Conservation (phyloP, 2,797 vertebrate species). For the Prionace glauca region DNA sequence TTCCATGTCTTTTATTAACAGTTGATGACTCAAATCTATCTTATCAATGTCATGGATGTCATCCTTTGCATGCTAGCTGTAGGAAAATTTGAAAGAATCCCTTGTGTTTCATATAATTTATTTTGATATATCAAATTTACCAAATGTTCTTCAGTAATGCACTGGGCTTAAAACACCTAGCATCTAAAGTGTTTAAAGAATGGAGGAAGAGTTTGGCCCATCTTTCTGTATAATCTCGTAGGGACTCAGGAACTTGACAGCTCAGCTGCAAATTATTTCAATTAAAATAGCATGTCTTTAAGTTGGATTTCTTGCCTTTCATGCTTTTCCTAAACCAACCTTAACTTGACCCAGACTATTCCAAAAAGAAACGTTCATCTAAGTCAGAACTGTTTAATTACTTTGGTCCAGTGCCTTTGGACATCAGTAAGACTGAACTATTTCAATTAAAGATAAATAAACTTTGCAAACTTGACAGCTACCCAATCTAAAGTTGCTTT, state of each 20-base stretch:
- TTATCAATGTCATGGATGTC: too few species aligned
- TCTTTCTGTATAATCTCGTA: not conserved
- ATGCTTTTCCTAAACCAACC: slow-evolving; percentile 15
- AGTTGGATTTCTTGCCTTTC: not conserved
- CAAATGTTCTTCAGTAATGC: not conserved
- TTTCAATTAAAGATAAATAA: slow-evolving; percentile 31
- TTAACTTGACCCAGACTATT: slow-evolving; percentile 32
- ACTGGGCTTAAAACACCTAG: not conserved
- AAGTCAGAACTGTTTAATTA: slow-evolving; percentile 34
- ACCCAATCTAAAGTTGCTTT: not conserved
- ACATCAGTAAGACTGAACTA: not conserved
- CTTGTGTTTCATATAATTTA: not conserved
- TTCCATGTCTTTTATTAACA: not conserved
- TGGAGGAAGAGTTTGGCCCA: not conserved
- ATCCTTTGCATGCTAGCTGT: not conserved
- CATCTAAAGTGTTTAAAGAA: not conserved
- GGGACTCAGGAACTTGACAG: not conserved
- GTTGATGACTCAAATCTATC: not conserved
- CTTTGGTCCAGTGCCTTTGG: slow-evolving; percentile 18
- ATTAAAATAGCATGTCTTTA: not conserved
- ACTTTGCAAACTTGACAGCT: not conserved
- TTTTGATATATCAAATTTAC: not conserved
- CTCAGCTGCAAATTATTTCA: not conserved
- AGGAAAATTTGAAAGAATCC: not conserved
- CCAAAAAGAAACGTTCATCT: slow-evolving; percentile 29